Evolutionary conservation across 2,797 vertebrate genomes (phyloP).

Genomic region (Petrocephalus schoutedeni): DNA sequence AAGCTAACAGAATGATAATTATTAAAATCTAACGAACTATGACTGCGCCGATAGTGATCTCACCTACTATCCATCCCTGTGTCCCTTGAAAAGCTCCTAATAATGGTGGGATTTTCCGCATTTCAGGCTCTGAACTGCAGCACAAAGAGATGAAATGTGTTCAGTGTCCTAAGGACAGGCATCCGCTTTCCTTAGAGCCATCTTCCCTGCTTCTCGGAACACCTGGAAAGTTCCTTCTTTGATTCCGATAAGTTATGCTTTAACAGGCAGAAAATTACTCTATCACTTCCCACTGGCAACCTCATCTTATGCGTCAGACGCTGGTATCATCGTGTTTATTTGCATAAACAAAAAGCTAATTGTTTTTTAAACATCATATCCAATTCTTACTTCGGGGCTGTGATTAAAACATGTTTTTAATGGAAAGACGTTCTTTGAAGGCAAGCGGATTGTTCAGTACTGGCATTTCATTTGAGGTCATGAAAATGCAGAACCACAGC

Average conservation of each 20-base stretch:
- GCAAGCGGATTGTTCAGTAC: background rate
- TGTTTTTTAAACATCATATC: slow-evolving; percentile 19
- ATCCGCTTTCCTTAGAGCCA: background rate
- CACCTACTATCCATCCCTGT: background rate
- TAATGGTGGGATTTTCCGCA: background rate
- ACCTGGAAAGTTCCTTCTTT: slow-evolving; percentile 17
- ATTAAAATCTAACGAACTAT: background rate
- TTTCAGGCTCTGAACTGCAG: background rate
- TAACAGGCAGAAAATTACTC: slow-evolving; percentile 9
- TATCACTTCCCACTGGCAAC: background rate
- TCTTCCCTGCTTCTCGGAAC: background rate
- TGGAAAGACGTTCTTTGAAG: background rate
- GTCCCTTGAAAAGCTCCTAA: background rate
- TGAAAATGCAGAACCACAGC: background rate
- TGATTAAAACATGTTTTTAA: slow-evolving; percentile 9
- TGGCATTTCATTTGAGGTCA: background rate
- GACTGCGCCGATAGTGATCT: background rate
- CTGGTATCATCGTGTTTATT: background rate
- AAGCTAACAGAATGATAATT: background rate
- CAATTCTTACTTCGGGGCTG: background rate
- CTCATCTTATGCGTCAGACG: background rate
- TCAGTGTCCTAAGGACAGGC: background rate
- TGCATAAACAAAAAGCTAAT: slow-evolving; percentile 22
- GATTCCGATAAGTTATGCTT: slow-evolving; percentile 10
- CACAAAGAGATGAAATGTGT: background rate